Evolutionary conservation across 2,888 invertebrate genomes (phyloP).

Genomic region (Agelastica alni): DNA sequence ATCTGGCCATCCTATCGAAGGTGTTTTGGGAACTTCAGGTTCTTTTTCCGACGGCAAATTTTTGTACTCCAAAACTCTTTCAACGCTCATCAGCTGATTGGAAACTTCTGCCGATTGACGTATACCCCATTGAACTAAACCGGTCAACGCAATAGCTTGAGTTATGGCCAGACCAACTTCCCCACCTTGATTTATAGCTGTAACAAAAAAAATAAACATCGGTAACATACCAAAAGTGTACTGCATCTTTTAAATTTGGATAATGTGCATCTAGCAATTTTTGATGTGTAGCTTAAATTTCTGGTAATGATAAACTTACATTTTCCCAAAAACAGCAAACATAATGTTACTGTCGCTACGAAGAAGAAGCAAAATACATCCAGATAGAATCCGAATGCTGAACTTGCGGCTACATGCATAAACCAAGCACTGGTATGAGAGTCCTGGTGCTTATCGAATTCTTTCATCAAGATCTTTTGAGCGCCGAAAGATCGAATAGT

Average conservation of each 20-base stretch:
- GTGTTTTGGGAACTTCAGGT: constrained; percentile 58
- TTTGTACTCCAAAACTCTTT: constrained; percentile 82
- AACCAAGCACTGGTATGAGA: constrained; percentile 70
- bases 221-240: too few relatives aligned
- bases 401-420: constrained; percentile 66
- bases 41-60: constrained; percentile 66
- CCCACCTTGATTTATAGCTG: too few relatives aligned
- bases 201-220: too few relatives aligned
- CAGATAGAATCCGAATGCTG: constrained; percentile 69
- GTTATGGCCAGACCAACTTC: constrained; percentile 70
- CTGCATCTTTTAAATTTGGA: too few relatives aligned
- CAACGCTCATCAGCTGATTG: constrained; percentile 79
- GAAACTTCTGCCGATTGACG: constrained; percentile 81
- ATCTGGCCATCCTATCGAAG: constrained; percentile 68
- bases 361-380: constrained; percentile 69
- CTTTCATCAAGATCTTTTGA: constrained; percentile 64
- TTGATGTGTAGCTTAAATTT: too few relatives aligned
- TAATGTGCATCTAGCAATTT: too few relatives aligned
- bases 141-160: constrained; percentile 65
- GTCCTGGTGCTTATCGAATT: constrained; percentile 64
- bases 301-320: constrained; percentile 43
- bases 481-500: constrained; percentile 80
- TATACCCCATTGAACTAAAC: constrained; percentile 77
- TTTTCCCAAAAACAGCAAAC: constrained; percentile 61
- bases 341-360: constrained; percentile 67